These are phyloP conservation scores for Pantherophis alleghaniensis DNA, from an alignment of 2,797 vertebrate genomes.

Conservation along the genomic window DNA sequence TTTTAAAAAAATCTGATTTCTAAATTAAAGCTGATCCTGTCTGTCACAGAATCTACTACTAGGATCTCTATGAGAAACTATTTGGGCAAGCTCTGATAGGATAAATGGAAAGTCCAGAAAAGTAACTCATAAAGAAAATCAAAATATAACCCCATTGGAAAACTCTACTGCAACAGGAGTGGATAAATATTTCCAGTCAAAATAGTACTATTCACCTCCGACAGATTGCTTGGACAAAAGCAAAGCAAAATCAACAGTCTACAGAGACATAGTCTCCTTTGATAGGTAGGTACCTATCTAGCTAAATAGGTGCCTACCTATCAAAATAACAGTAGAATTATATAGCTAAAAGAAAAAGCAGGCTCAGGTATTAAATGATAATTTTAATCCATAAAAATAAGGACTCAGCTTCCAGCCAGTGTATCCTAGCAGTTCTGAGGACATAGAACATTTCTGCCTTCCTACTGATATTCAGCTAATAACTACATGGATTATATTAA, in stretches of 20 bases:
- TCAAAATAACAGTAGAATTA: background rate
- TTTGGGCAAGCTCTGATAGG: background rate
- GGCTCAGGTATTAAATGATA: background rate
- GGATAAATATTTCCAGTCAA: background rate
- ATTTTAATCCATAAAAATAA: background rate
- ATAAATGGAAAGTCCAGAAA: background rate
- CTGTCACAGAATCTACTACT: background rate
- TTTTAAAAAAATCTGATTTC: background rate
- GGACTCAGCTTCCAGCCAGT: too few species aligned
- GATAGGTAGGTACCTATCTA: background rate
- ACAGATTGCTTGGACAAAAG: background rate
- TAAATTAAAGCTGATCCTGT: background rate
- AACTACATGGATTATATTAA: background rate
- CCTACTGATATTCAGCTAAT: background rate
- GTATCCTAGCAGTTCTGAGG: background rate
- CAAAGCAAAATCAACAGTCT: background rate
- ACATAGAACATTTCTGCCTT: background rate
- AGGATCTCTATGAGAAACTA: background rate
- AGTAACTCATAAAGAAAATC: background rate
- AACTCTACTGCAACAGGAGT: background rate
- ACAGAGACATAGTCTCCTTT: background rate
- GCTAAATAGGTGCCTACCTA: background rate
- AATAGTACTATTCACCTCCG: background rate
- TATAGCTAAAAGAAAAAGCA: background rate
- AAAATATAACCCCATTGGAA: too few species aligned